Evolutionary conservation across 2,797 vertebrate genomes (phyloP).

Genomic region (Acipenser oxyrinchus): DNA sequence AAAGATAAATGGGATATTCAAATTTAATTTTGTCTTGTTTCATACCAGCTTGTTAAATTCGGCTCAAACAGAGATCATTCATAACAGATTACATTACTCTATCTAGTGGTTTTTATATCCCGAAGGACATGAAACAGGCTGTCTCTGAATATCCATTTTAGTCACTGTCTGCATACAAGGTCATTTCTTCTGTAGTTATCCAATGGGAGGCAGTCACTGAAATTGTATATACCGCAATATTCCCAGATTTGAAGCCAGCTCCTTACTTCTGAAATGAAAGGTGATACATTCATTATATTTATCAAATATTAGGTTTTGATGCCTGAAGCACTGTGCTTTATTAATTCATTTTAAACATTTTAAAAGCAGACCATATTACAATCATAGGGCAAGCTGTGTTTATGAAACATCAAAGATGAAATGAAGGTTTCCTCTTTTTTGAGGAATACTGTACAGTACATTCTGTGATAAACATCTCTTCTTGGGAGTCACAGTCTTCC

Average conservation of each 20-base stretch:
- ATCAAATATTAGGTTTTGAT: too few relatives aligned
- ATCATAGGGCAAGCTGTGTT: too few relatives aligned
- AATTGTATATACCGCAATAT: background rate
- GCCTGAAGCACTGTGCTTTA: too few relatives aligned
- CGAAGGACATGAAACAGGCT: background rate
- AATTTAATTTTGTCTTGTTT: constrained; percentile 6
- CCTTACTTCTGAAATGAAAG: too few relatives aligned
- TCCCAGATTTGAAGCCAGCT: constrained; percentile 2
- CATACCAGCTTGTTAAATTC: constrained; percentile 5
- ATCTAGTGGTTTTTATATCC: constrained; percentile 5
- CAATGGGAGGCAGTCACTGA: background rate
- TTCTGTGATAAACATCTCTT: too few relatives aligned
- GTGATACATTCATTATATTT: too few relatives aligned
- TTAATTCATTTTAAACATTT: too few relatives aligned
- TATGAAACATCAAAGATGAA: too few relatives aligned
- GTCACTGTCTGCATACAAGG: constrained; percentile 2
- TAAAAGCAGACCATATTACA: too few relatives aligned
- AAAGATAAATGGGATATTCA: constrained; percentile 1
- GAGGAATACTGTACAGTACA: too few relatives aligned
- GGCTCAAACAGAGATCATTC: constrained; percentile 4
- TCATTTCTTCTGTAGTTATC: constrained; percentile 8
- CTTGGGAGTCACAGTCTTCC: too few relatives aligned
- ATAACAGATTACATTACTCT: constrained; percentile 6
- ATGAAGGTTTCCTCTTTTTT: too few relatives aligned
- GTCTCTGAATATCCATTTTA: background rate